These are phyloP conservation scores for Engraulis encrasicolus DNA, from an alignment of 2,113 vertebrate genomes.

Conservation along the genomic window DNA sequence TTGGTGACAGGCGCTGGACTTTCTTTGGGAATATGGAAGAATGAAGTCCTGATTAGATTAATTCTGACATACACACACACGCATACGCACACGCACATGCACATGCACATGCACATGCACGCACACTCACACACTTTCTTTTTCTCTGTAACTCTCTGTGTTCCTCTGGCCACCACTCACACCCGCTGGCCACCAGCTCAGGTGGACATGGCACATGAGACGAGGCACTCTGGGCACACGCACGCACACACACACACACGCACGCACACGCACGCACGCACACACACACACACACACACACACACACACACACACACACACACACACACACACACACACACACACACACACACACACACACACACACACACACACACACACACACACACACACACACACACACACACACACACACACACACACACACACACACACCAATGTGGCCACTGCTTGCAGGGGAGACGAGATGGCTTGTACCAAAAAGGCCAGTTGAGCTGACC, in stretches of 20 bases:
- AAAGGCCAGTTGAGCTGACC: slow-evolving; percentile 52
- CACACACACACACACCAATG: not conserved
- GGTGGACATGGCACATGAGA: not conserved
- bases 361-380: not conserved
- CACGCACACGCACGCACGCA: too few species aligned
- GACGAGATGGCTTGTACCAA: slow-evolving; percentile 70
- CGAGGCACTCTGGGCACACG: not conserved
- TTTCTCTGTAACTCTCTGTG: too few species aligned
- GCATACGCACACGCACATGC: too few species aligned
- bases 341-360: not conserved
- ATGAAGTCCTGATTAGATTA: too few species aligned
- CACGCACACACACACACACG: not conserved
- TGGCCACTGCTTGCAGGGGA: slow-evolving; percentile 4
- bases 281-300: too few species aligned
- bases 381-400: not conserved
- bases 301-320: too few species aligned
- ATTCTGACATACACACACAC: slow-evolving; percentile 1
- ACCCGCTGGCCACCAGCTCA: too few species aligned
- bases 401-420: not conserved
- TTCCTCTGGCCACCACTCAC: too few species aligned
- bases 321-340: too few species aligned
- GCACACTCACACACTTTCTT: not conserved
- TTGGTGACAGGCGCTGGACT: too few species aligned
- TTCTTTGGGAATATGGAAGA: too few species aligned
- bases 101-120: not conserved